Conservation (phyloP, 2,888 invertebrate species). For the Andricus curvator region DNA sequence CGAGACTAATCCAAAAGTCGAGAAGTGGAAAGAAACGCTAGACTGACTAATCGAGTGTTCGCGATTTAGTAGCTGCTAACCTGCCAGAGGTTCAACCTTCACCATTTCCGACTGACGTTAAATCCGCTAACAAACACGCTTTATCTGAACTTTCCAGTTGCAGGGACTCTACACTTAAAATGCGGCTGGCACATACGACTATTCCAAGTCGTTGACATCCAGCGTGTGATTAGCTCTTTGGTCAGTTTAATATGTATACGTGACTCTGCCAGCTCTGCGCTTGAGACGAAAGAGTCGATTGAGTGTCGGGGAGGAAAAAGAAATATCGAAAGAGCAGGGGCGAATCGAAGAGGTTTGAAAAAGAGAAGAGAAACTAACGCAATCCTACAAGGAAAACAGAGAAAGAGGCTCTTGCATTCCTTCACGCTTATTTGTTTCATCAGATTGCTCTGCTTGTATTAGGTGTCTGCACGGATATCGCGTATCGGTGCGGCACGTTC, state of each 20-base stretch:
- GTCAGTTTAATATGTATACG: conserved; percentile 9
- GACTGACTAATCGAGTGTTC: conserved; percentile 54
- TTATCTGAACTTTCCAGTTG: conserved; percentile 9
- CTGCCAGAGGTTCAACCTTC: neutral
- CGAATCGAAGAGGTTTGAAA: conserved; percentile 50
- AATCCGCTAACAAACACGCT: conserved; percentile 8
- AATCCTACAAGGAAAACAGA: conserved; percentile 54
- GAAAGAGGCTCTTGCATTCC: conserved; percentile 68
- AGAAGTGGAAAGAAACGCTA: conserved; percentile 50
- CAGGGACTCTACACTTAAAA: neutral
- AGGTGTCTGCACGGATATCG: conserved; percentile 71
- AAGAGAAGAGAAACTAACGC: conserved; percentile 55
- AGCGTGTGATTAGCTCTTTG: conserved; percentile 20
- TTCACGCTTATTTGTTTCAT: conserved; percentile 77
- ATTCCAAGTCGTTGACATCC: conserved; percentile 9
- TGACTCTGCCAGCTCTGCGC: conserved; percentile 9
- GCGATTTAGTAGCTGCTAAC: conserved; percentile 36
- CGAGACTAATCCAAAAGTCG: conserved; percentile 60
- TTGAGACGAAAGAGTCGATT: conserved; percentile 15
- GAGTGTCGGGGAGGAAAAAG: conserved; percentile 44
- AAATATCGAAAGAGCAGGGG: conserved; percentile 45
- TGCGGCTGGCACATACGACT: neutral
- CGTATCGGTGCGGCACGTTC: conserved; percentile 70
- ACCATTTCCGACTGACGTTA: neutral
- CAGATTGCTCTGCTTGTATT: conserved; percentile 75